Base-by-base conservation (phyloP, 2,113 vertebrate species). In the Dipodomys ordii region DNA sequence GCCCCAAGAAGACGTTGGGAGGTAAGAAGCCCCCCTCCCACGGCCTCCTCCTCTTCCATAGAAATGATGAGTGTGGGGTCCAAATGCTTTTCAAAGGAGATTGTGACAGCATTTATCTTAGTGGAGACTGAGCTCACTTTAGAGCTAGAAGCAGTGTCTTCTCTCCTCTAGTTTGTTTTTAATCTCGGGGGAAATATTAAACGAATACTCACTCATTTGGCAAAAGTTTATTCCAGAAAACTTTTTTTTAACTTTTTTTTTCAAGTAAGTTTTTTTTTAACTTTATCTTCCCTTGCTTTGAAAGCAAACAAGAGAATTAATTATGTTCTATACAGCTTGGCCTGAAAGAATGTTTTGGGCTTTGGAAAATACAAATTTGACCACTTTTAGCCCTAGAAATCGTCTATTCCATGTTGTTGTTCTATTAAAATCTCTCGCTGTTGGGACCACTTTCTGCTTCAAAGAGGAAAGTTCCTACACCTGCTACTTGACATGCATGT, bases 1-100 rank as follows among this genome's bases (percentile, higher is more conserved):
- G 39, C 39, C 39, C 39, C 39, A 39, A 39, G 39, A 62, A 91
- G 87, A 91, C 87, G 69, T 71, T 71, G 5, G 57, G 90, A 96
- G 96, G 96, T 96, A 90, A 95, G 94, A 39, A 88, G 27, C 62
- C 5, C 39, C 39, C 39, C 39, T n/a, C 39, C 39, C 39, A 39
- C 39, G 4, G 39, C 39, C 39, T 5, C 39, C 39, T 39, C 39
- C 39, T 39, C 39, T 39, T 39, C 39, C 39, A 39, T 39, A 39
- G 39, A 39, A 39, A 39, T 39, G 39, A 39, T 39, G 39, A 39
- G 39, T 39, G 39, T 39, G 39, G 39, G 73, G 6, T 23, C 53
- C 53, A n/a, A 4, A n/a, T 39, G 44, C 76, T 81, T 74, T 49
- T 7, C 73, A 88, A 25, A 32, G 11, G 25, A 82, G 83, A 3